Conservation (phyloP, 2,888 invertebrate species). For the Ceriagrion tenellum region DNA sequence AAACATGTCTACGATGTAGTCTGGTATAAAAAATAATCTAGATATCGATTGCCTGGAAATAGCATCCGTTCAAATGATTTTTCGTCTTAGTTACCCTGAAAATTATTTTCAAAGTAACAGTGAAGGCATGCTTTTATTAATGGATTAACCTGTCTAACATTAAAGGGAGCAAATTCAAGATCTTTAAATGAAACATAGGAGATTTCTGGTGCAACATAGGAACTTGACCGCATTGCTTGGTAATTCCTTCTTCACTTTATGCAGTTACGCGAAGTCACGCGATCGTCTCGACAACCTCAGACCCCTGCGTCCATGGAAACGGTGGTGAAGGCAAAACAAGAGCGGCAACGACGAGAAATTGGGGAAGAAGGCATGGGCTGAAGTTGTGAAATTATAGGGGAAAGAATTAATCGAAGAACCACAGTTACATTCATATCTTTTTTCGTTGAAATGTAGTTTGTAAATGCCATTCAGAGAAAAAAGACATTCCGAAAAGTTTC, state of each 20-base stretch:
- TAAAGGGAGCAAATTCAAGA: not conserved
- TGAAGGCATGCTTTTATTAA: not conserved
- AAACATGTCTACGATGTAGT: not conserved
- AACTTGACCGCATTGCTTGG: conserved; percentile 46
- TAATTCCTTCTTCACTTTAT: not conserved
- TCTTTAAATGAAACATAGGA: not conserved
- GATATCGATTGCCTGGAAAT: too few species aligned
- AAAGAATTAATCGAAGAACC: not conserved
- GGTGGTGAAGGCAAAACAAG: conserved; percentile 43
- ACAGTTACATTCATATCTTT: too few species aligned
- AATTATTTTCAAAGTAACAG: not conserved
- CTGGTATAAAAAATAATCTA: too few species aligned
- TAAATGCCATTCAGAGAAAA: too few species aligned
- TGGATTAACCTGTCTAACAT: not conserved
- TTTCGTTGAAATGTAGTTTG: too few species aligned
- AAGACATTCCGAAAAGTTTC: too few species aligned
- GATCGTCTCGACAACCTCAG: conserved; percentile 47
- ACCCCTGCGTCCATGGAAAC: conserved; percentile 56
- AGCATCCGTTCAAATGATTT: not conserved
- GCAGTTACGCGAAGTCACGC: conserved; percentile 37
- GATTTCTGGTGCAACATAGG: conserved; percentile 20
- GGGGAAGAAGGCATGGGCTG: not conserved
- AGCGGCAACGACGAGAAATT: not conserved
- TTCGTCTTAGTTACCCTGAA: not conserved
- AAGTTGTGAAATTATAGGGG: not conserved